phyloP scores from a whole-genome alignment of 2,888 invertebrate genomes.

The Ormyrus labotus region DNA sequence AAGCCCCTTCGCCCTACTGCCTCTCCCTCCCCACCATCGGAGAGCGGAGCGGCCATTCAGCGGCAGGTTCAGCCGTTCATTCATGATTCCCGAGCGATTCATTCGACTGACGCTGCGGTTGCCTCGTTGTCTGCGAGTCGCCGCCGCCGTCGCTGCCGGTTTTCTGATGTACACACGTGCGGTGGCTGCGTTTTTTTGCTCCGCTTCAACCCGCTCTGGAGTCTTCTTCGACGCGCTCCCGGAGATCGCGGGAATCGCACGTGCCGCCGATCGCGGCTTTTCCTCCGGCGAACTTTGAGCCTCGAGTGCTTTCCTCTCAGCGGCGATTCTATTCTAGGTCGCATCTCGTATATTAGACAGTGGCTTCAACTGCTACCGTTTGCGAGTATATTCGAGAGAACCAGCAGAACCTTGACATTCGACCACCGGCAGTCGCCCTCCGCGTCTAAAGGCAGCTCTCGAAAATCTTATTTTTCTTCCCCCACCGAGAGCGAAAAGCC shows the following conservation, averaged over 20 bases:
- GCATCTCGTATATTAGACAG: not conserved
- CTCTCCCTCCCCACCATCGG: slow-evolving; percentile 24
- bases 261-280: not conserved
- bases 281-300: not conserved
- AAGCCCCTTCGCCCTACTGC: slow-evolving; percentile 26
- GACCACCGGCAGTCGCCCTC: too few species aligned
- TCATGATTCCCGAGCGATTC: slow-evolving; percentile 50
- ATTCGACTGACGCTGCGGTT: not conserved
- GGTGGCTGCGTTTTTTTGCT: too few species aligned
- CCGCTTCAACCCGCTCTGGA: not conserved
- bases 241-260: not conserved
- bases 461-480: too few species aligned
- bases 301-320: not conserved
- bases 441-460: too few species aligned
- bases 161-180: too few species aligned
- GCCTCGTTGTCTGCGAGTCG: not conserved
- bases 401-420: too few species aligned
- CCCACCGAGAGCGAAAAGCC: not conserved
- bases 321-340: not conserved
- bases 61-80: slow-evolving; percentile 55
- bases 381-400: not conserved
- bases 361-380: not conserved
- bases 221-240: slow-evolving; percentile 1
- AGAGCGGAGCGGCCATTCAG: slow-evolving; percentile 5
- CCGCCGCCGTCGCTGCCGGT: not conserved